Conservation (phyloP, 2,888 invertebrate species). For the Alloplasta piceator region DNA sequence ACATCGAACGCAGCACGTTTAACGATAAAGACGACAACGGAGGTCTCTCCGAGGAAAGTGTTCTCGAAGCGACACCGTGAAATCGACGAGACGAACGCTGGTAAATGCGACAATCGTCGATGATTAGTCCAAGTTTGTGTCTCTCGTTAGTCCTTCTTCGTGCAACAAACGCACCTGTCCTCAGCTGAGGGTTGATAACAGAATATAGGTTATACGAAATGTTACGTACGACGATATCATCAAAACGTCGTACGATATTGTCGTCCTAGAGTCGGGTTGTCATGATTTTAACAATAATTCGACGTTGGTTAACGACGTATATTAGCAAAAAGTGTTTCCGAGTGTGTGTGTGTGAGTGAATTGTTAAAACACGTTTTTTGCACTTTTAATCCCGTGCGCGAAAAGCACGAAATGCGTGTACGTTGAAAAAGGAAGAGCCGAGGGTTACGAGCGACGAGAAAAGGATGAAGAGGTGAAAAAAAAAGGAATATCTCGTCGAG, state of each 20-base stretch:
- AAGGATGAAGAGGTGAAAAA: not conserved
- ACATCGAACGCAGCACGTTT: too few relatives aligned
- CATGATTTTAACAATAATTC: not conserved
- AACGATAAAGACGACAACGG: too few relatives aligned
- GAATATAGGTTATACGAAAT: slow-evolving; percentile 68
- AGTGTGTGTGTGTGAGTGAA: not conserved
- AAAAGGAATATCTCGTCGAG: too few relatives aligned
- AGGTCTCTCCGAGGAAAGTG: too few relatives aligned
- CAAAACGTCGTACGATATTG: not conserved
- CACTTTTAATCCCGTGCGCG: too few relatives aligned
- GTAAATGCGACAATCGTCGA: not conserved
- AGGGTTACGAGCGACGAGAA: not conserved
- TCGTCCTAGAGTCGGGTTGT: not conserved
- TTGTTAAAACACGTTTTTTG: too few relatives aligned
- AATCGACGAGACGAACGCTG: too few relatives aligned
- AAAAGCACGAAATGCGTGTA: too few relatives aligned
- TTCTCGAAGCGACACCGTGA: too few relatives aligned
- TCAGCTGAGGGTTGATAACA: slow-evolving; percentile 68
- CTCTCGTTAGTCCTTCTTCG: slow-evolving; percentile 18
- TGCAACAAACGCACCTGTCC: slow-evolving; percentile 55
- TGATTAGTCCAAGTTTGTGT: slow-evolving; percentile 26
- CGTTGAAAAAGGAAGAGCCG: too few relatives aligned
- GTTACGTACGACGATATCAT: slow-evolving; percentile 18
- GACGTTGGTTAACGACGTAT: slow-evolving; percentile 1
- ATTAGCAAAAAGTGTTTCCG: not conserved